Percentiles rank a stretch among this genome's conserved stretches.
These are phyloP conservation scores for Galagoides demidoff DNA, from an alignment of 2,797 vertebrate genomes.

Conservation along the genomic window DNA sequence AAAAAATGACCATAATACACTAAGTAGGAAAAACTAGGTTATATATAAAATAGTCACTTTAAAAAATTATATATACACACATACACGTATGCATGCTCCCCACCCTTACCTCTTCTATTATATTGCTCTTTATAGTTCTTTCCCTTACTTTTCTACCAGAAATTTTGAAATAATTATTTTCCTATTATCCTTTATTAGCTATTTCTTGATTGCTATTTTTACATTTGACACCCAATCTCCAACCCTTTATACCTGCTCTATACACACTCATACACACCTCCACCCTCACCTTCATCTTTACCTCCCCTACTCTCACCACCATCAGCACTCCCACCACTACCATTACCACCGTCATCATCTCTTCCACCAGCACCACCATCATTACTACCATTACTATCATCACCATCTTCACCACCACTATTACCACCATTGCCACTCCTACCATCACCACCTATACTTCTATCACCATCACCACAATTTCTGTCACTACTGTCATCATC, in stretches of 20 bases:
- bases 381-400: not conserved
- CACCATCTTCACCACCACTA: not conserved
- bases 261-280: not conserved
- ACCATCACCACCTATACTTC: not conserved
- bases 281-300: too few relatives aligned
- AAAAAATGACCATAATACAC: not conserved
- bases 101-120: not conserved
- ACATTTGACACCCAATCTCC: not conserved
- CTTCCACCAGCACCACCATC: too few relatives aligned
- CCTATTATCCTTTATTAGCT: not conserved
- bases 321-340: not conserved
- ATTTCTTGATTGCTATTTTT: not conserved
- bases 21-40: conserved; percentile 1
- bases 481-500: not conserved
- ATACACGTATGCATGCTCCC: not conserved
- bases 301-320: not conserved
- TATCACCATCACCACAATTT: not conserved
- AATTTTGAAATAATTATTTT: conserved; percentile 3
- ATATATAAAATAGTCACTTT: not conserved
- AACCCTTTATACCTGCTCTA: not conserved
- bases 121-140: not conserved
- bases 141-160: not conserved
- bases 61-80: not conserved
- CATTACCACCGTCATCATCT: not conserved
- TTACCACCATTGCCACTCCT: not conserved